Conservation (phyloP, 2,888 invertebrate species). For the Deroplatys truncata region DNA sequence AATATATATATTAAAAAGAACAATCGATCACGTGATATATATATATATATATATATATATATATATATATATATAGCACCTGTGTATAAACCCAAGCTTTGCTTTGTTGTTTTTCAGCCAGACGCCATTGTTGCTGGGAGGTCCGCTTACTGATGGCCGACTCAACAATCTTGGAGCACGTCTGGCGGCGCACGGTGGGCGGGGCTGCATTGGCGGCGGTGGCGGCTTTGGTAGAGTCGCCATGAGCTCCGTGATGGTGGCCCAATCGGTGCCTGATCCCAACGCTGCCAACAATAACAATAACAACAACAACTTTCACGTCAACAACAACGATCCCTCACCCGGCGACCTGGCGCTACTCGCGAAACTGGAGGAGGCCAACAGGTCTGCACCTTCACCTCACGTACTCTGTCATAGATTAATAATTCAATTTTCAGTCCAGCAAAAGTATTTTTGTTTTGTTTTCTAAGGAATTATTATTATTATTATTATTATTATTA, state of each 20-base stretch:
- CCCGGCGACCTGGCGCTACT: slow-evolving; percentile 81
- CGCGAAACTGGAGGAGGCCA: slow-evolving; percentile 94
- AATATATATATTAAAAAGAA: too few relatives aligned
- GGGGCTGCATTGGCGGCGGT: not conserved
- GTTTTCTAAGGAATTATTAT: not conserved
- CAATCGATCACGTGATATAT: too few relatives aligned
- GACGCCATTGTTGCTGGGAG: not conserved
- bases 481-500: too few relatives aligned
- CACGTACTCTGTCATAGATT: not conserved
- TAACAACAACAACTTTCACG: slow-evolving; percentile 32
- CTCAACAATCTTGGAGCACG: not conserved
- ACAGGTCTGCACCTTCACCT: slow-evolving; percentile 55
- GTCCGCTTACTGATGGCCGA: not conserved
- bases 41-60: too few relatives aligned
- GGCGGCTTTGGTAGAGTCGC: slow-evolving; percentile 13
- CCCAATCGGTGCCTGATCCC: not conserved
- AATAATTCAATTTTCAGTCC: not conserved
- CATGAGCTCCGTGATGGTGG: slow-evolving; percentile 34
- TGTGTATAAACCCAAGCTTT: not conserved
- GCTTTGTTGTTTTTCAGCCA: not conserved
- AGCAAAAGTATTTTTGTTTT: too few relatives aligned
- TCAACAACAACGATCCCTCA: slow-evolving; percentile 34
- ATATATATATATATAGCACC: too few relatives aligned
- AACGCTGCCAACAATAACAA: slow-evolving; percentile 13
- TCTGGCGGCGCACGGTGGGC: slow-evolving; percentile 12